A percentile compares a stretch with the other conserved stretches of the same genome.
Evolutionary conservation across 2,888 invertebrate species (phyloP).

Genomic region (Cyclophora albipunctata): DNA sequence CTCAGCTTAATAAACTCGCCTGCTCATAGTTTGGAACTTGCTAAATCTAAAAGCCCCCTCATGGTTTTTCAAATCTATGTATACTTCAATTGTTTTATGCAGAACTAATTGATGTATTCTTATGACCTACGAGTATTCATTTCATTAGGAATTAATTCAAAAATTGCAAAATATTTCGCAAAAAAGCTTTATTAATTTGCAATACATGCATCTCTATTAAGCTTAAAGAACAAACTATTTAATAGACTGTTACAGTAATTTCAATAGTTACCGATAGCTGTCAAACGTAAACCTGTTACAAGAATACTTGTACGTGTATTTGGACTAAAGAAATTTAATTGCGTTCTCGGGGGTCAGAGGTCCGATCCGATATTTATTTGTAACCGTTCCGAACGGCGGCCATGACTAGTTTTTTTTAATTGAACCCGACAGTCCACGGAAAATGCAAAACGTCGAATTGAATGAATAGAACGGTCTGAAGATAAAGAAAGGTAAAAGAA

Average conservation of each 20-base stretch:
- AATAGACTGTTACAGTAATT: conserved; percentile 1
- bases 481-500: too few species aligned
- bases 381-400: conserved; percentile 39
- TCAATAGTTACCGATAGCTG: conserved; percentile 6
- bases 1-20: too few species aligned
- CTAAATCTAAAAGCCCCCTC: too few species aligned
- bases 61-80: too few species aligned
- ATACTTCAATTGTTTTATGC: too few species aligned
- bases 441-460: conserved; percentile 5
- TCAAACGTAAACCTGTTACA: conserved; percentile 8
- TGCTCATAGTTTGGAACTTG: too few species aligned
- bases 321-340: conserved; percentile 56
- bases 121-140: too few species aligned
- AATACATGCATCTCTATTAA: not conserved
- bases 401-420: conserved; percentile 49
- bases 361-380: conserved; percentile 34
- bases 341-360: conserved; percentile 50
- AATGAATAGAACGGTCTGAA: not conserved
- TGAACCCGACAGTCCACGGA: conserved; percentile 23
- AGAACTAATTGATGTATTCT: too few species aligned
- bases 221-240: conserved; percentile 1
- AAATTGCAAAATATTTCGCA: too few species aligned
- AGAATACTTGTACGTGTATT: conserved; percentile 23
- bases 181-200: not conserved
- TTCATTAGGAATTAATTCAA: too few species aligned